A percentile compares a stretch with the other conserved stretches of the same genome.
Conservation (phyloP, 2,888 invertebrate genomes). For the Abscondita cerata region DNA sequence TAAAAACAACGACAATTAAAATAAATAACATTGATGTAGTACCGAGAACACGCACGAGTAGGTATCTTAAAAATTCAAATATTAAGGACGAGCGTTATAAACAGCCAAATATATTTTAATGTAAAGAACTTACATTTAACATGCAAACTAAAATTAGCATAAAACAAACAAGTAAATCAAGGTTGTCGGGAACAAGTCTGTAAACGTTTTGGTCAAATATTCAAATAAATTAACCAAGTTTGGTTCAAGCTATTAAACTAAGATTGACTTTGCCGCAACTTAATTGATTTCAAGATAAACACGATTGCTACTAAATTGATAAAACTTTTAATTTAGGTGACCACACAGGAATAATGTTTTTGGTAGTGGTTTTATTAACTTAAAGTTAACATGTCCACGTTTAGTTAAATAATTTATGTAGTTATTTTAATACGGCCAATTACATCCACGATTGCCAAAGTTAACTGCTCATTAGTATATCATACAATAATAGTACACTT, state of each 20-base stretch:
- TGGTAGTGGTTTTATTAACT: slow-evolving; percentile 15
- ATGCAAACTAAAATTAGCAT: slow-evolving; percentile 46
- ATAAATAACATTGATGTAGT: slow-evolving; percentile 26
- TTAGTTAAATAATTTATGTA: too few species aligned
- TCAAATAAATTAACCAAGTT: slow-evolving; percentile 35
- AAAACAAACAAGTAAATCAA: slow-evolving; percentile 48
- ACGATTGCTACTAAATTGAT: slow-evolving; percentile 36
- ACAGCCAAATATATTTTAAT: slow-evolving; percentile 40
- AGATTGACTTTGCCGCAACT: slow-evolving; percentile 34
- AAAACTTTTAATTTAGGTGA: slow-evolving; percentile 36
- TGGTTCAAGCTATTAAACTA: slow-evolving; percentile 33
- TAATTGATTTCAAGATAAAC: slow-evolving; percentile 39
- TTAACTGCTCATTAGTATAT: too few species aligned
- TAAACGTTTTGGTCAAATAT: slow-evolving; percentile 29
- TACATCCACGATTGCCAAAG: too few species aligned
- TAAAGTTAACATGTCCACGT: not conserved
- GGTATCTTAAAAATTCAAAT: slow-evolving; percentile 36
- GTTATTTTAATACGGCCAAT: too few species aligned
- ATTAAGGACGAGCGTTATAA: slow-evolving; percentile 36
- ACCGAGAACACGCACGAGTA: slow-evolving; percentile 27
- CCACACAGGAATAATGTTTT: slow-evolving; percentile 33
- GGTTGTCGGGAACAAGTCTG: slow-evolving; percentile 37
- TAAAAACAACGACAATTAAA: slow-evolving; percentile 20
- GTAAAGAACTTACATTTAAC: slow-evolving; percentile 42
- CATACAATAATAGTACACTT: too few species aligned